Conservation (phyloP, 2,113 vertebrate genomes). For the Pelusios castaneus region DNA sequence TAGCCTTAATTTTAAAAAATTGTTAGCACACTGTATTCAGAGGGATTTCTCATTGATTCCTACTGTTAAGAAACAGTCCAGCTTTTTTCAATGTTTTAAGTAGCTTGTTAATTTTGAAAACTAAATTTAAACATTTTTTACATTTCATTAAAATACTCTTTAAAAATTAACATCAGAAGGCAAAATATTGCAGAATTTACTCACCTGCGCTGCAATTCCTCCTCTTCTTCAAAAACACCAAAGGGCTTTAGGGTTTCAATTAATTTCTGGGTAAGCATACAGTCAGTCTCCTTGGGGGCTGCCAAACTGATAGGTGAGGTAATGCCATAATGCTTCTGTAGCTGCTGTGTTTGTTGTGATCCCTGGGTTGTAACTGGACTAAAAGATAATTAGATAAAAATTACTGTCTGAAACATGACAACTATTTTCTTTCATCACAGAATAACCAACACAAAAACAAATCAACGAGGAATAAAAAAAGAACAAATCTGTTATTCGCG, state of each 20-base stretch:
- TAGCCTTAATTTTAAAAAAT: not conserved
- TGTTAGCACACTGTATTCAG: not conserved
- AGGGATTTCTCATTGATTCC: not conserved
- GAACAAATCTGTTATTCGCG: not conserved
- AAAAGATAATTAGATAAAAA: slow-evolving; percentile 66
- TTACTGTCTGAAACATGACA: slow-evolving; percentile 54
- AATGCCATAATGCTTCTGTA: slow-evolving; percentile 88
- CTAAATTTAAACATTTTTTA: not conserved
- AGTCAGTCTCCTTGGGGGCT: slow-evolving; percentile 86
- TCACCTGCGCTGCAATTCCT: slow-evolving; percentile 90
- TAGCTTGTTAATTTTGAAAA: not conserved
- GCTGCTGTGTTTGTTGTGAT: slow-evolving; percentile 81
- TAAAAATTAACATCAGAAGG: not conserved
- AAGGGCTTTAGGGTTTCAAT: slow-evolving; percentile 86
- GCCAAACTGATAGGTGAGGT: slow-evolving; percentile 91
- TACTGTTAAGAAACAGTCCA: not conserved
- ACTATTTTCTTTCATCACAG: slow-evolving; percentile 1
- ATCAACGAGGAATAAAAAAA: not conserved
- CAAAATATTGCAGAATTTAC: not conserved
- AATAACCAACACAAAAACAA: not conserved
- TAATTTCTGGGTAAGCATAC: slow-evolving; percentile 86
- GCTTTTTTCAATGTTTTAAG: not conserved
- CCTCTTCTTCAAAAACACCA: slow-evolving; percentile 88
- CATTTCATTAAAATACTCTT: not conserved
- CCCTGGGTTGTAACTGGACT: slow-evolving; percentile 87